A percentile compares a stretch with the other conserved stretches of the same genome.
These are phyloP conservation scores for Coleophora flavipennella DNA, from an alignment of 2,888 invertebrate genomes.

Conservation along the genomic window DNA sequence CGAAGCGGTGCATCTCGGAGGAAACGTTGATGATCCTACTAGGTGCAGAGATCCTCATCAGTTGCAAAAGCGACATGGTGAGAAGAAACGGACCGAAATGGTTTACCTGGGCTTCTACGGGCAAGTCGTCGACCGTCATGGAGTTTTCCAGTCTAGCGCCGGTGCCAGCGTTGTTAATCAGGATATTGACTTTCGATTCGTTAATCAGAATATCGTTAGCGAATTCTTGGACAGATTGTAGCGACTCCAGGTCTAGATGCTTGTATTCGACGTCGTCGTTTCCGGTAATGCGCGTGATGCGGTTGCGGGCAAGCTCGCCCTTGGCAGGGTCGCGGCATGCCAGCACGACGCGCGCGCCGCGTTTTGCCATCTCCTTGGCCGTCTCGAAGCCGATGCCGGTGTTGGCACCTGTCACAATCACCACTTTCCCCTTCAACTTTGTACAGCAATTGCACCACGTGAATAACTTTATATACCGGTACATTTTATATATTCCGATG, in stretches of 20 bases:
- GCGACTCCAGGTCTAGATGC: constrained; percentile 80
- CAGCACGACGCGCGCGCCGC: constrained; percentile 67
- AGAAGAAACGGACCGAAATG: constrained; percentile 92
- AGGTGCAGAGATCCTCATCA: constrained; percentile 78
- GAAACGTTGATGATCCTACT: constrained; percentile 84
- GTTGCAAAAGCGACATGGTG: constrained; percentile 85
- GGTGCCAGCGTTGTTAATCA: constrained; percentile 90
- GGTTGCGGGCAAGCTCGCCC: constrained; percentile 54
- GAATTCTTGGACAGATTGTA: constrained; percentile 82
- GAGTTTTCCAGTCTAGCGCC: constrained; percentile 75
- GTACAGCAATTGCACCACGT: background rate
- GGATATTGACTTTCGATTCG: constrained; percentile 79
- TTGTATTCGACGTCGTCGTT: constrained; percentile 77
- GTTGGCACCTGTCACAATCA: constrained; percentile 45
- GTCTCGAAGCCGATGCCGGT: constrained; percentile 42
- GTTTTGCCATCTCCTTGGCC: constrained; percentile 44
- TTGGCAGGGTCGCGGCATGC: constrained; percentile 56
- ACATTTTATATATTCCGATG: background rate
- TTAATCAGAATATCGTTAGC: constrained; percentile 79
- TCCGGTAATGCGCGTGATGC: constrained; percentile 74
- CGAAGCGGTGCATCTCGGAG: constrained; percentile 78
- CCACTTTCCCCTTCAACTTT: constrained; percentile 27
- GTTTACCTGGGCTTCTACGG: constrained; percentile 89
- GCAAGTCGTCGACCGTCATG: constrained; percentile 83
- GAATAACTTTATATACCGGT: background rate